Conservation (phyloP, 2,888 invertebrate genomes). For the Heteromurus nitidus region DNA sequence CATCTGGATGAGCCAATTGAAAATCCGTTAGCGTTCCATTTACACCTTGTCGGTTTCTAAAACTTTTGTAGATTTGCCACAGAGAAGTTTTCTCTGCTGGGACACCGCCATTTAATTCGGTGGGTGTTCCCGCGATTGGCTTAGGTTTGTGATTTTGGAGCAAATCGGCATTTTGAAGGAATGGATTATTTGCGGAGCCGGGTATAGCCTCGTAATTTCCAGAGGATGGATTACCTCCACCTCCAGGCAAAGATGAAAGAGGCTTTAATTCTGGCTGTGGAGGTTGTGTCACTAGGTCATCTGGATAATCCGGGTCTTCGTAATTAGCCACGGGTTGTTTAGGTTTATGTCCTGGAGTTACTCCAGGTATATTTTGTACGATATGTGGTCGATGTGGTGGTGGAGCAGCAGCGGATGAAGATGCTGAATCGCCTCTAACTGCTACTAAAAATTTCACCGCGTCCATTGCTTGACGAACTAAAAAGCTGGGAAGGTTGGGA, state of each 20-base stretch:
- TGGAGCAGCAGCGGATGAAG: not conserved
- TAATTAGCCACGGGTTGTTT: too few species aligned
- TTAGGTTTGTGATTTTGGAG: not conserved
- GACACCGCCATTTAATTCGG: conserved; percentile 7
- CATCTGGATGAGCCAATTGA: conserved; percentile 55
- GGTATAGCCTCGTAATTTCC: conserved; percentile 27
- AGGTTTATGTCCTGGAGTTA: not conserved
- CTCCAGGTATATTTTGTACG: conserved; percentile 38
- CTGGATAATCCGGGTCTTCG: conserved; percentile 33
- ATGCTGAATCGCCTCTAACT: not conserved
- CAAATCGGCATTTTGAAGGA: conserved; percentile 27
- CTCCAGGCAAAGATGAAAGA: not conserved
- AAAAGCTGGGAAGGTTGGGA: conserved; percentile 48
- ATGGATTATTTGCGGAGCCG: conserved; percentile 30
- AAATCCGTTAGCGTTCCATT: conserved; percentile 38
- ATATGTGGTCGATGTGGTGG: not conserved
- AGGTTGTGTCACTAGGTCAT: conserved; percentile 50
- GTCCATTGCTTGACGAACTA: conserved; percentile 13
- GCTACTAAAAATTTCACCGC: conserved; percentile 44
- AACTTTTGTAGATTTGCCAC: conserved; percentile 59
- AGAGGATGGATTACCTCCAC: not conserved
- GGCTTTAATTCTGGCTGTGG: conserved; percentile 38
- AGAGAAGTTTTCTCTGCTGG: conserved; percentile 31
- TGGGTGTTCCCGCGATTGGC: too few species aligned
- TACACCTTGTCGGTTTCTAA: conserved; percentile 11